Evolutionary conservation across 2,113 vertebrate species (phyloP).

Genomic region (Procavia capensis): DNA sequence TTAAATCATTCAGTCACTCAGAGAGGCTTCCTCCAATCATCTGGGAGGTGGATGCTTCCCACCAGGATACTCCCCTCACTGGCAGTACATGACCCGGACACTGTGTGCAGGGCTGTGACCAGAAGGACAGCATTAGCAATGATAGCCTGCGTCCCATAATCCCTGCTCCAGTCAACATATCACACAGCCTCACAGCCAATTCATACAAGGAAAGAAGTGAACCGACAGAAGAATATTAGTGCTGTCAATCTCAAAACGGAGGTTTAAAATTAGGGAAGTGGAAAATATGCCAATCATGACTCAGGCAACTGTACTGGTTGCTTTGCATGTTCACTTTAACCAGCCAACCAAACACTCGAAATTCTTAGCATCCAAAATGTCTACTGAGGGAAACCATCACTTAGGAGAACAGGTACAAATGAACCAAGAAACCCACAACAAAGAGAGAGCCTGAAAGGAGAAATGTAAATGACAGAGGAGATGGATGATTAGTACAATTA

Average conservation of each 20-base stretch:
- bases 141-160: slow-evolving; percentile 15
- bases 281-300: slow-evolving; percentile 50
- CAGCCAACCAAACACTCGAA: slow-evolving; percentile 30
- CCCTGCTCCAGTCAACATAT: not conserved
- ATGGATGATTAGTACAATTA: not conserved
- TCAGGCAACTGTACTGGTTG: not conserved
- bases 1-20: not conserved
- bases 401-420: not conserved
- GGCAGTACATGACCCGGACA: not conserved
- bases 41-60: not conserved
- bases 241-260: slow-evolving; percentile 25
- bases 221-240: slow-evolving; percentile 49
- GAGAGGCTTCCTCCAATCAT: not conserved
- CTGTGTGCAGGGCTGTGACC: not conserved
- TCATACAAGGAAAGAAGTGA: slow-evolving; percentile 22
- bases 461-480: slow-evolving; percentile 29
- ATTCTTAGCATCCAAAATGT: slow-evolving; percentile 4
- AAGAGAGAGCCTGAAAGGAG: slow-evolving; percentile 13
- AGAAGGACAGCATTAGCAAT: slow-evolving; percentile 12
- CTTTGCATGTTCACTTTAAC: slow-evolving; percentile 36
- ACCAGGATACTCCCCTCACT: not conserved
- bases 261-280: slow-evolving; percentile 56
- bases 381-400: not conserved
- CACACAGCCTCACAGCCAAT: slow-evolving; percentile 17
- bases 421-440: not conserved